A percentile compares a stretch with the other conserved stretches of the same genome.
Conservation (phyloP, 2,888 invertebrate genomes). For the Hanleya hanleyi region DNA sequence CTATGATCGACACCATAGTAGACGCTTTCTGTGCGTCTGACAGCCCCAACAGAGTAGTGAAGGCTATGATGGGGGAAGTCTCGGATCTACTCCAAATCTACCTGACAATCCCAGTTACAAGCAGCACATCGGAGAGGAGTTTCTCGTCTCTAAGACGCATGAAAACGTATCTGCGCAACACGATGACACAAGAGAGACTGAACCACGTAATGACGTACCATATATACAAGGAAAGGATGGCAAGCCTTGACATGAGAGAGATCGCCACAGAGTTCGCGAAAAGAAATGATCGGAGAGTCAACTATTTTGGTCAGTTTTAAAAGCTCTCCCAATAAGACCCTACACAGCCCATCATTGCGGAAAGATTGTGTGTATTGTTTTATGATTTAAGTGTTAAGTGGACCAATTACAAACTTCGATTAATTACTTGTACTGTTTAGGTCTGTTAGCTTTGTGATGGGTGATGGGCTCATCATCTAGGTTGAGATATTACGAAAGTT, state of each 20-base stretch:
- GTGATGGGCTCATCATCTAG: no score
- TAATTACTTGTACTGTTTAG: no score
- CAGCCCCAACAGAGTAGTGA: background rate
- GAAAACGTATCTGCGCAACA: slow-evolving; percentile 25
- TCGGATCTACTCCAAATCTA: slow-evolving; percentile 10
- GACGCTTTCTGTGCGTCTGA: no score
- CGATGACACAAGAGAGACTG: slow-evolving; percentile 16
- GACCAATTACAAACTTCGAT: no score
- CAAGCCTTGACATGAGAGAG: background rate
- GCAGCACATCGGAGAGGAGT: slow-evolving; percentile 13
- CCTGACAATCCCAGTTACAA: slow-evolving; percentile 22
- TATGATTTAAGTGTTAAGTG: no score
- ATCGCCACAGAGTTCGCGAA: background rate
- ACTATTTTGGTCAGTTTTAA: no score
- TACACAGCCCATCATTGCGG: no score
- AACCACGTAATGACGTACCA: slow-evolving; percentile 18
- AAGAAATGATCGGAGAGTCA: no score
- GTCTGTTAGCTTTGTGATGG: no score
- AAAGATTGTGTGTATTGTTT: no score
- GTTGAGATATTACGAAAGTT: no score
- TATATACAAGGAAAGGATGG: slow-evolving; percentile 3
- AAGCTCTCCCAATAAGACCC: no score
- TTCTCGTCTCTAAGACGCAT: slow-evolving; percentile 14
- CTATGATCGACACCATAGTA: slow-evolving; percentile 14
- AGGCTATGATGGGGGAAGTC: slow-evolving; percentile 14